Conservation (phyloP, 2,113 vertebrate genomes). For the Protobothrops flavoviridis region DNA sequence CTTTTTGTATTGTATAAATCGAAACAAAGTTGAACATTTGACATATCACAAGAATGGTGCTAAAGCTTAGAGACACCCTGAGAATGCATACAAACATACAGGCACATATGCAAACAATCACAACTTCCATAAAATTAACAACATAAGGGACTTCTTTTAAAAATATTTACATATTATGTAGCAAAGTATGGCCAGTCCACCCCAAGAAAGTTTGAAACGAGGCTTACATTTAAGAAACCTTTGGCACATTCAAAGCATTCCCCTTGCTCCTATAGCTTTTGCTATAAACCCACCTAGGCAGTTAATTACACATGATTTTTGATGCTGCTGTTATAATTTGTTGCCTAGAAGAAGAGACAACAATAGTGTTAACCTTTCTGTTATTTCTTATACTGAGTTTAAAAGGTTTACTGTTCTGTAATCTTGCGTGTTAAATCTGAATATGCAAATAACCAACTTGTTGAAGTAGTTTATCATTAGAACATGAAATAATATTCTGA, state of each 20-base stretch:
- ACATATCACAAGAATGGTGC: conserved; percentile 32
- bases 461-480: background rate
- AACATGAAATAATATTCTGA: background rate
- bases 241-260: background rate
- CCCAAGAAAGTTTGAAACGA: background rate
- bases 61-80: conserved; percentile 27
- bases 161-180: background rate
- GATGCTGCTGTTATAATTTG: background rate
- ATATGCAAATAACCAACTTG: background rate
- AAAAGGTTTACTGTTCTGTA: background rate
- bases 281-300: background rate
- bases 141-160: background rate
- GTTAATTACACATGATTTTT: background rate
- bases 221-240: background rate
- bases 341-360: background rate
- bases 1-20: conserved; percentile 28
- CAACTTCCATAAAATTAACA: background rate
- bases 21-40: conserved; percentile 21
- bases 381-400: background rate
- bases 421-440: background rate
- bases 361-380: background rate
- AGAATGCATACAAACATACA: background rate
- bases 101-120: background rate
- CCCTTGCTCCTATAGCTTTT: background rate
- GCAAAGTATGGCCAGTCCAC: background rate